A percentile compares a stretch with the other conserved stretches of the same genome.
These are phyloP conservation scores for Periparus ater DNA, from an alignment of 2,797 vertebrate species.

Conservation along the genomic window DNA sequence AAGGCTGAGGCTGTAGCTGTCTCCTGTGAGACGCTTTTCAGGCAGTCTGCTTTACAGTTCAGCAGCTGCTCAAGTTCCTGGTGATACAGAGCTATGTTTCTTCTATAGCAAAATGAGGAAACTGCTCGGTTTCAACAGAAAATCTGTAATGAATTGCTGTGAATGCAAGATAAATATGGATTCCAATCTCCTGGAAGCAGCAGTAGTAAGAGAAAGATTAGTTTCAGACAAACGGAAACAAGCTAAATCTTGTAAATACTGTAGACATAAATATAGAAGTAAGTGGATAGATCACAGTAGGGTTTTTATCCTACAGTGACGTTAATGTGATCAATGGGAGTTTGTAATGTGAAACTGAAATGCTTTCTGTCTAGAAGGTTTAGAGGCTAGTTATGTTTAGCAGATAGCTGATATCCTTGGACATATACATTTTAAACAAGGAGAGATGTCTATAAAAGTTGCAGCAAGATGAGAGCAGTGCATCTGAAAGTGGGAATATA, in stretches of 20 bases:
- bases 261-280: not conserved
- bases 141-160: not conserved
- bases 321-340: not conserved
- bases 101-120: not conserved
- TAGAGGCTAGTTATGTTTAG: not conserved
- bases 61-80: not conserved
- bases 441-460: not conserved
- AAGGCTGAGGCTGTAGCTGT: not conserved
- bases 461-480: not conserved
- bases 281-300: not conserved
- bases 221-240: not conserved
- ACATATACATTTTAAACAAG: not conserved
- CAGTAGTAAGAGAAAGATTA: not conserved
- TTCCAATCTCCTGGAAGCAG: not conserved
- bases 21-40: not conserved
- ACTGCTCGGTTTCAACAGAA: not conserved
- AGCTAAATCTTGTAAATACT: not conserved
- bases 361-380: not conserved
- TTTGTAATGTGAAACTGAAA: not conserved
- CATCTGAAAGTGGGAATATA: not conserved
- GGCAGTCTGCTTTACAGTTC: not conserved
- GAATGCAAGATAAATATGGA: not conserved
- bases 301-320: not conserved
- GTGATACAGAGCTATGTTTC: not conserved
- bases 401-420: not conserved